Conservation (phyloP, 2,888 invertebrate genomes). For the Tipula confusa region DNA sequence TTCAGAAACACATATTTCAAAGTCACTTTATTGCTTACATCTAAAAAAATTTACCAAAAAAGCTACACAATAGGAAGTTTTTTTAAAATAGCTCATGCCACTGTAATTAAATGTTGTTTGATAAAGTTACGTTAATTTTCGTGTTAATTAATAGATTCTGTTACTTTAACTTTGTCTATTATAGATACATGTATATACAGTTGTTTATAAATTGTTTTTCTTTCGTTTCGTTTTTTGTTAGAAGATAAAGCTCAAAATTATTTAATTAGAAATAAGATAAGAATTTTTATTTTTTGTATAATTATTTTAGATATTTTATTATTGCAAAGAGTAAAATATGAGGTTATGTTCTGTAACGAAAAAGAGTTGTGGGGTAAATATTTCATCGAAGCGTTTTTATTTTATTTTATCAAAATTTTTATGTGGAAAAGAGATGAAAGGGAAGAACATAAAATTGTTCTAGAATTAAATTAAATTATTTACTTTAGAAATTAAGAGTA, state of each 20-base stretch:
- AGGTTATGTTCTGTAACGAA: background rate
- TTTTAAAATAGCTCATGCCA: background rate
- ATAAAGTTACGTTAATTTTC: background rate
- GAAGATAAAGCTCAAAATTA: background rate
- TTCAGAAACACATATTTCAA: background rate
- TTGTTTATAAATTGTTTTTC: background rate
- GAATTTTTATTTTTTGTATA: background rate
- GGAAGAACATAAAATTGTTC: background rate
- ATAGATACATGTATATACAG: background rate
- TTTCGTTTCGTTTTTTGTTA: background rate
- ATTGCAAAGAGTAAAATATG: background rate
- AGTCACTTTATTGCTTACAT: background rate
- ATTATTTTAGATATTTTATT: background rate
- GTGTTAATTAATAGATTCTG: background rate
- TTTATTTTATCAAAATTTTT: background rate
- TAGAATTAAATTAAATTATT: background rate
- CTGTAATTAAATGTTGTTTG: background rate
- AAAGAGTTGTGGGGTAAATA: background rate
- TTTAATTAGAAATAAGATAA: constrained; percentile 20
- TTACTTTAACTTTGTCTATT: background rate
- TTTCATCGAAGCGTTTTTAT: background rate
- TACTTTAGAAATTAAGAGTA: background rate
- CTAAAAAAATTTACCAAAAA: background rate
- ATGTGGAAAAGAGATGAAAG: background rate
- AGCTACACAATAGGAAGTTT: constrained; percentile 12